A percentile compares a stretch with the other conserved stretches of the same genome.
These are phyloP conservation scores for Bolborhynchus lineola DNA, from an alignment of 2,113 vertebrate species.

Conservation along the genomic window DNA sequence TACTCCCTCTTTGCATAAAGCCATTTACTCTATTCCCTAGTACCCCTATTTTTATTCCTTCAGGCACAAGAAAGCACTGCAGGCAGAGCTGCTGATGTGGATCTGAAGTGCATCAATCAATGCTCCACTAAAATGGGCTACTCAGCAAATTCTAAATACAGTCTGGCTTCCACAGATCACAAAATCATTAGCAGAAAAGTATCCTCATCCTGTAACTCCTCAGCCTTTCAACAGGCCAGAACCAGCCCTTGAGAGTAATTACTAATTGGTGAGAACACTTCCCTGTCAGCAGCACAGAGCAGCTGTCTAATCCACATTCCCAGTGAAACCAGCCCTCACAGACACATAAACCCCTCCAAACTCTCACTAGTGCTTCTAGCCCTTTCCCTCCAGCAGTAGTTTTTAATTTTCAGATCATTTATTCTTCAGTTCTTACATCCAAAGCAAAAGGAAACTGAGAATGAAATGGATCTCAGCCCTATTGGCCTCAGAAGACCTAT, in stretches of 20 bases:
- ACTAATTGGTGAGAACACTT: not conserved
- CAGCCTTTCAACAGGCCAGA: not conserved
- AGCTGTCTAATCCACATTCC: not conserved
- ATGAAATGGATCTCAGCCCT: accelerated
- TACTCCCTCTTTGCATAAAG: not conserved
- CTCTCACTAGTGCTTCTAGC: not conserved
- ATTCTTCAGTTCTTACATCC: not conserved
- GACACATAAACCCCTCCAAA: accelerated
- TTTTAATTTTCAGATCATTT: not conserved
- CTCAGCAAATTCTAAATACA: not conserved
- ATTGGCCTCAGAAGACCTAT: not conserved
- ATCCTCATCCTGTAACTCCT: not conserved
- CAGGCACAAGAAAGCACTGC: not conserved
- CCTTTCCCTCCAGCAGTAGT: not conserved
- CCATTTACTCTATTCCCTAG: not conserved
- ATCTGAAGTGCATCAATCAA: not conserved
- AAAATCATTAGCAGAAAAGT: accelerated
- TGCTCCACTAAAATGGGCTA: not conserved
- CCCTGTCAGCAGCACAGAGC: not conserved
- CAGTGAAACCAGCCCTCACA: not conserved
- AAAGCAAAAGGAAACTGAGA: not conserved
- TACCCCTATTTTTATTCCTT: not conserved
- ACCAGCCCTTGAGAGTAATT: not conserved
- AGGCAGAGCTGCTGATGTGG: not conserved
- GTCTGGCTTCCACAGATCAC: not conserved